phyloP scores from a whole-genome alignment of 2,113 vertebrate genomes.

The Lampris megalopsis region DNA sequence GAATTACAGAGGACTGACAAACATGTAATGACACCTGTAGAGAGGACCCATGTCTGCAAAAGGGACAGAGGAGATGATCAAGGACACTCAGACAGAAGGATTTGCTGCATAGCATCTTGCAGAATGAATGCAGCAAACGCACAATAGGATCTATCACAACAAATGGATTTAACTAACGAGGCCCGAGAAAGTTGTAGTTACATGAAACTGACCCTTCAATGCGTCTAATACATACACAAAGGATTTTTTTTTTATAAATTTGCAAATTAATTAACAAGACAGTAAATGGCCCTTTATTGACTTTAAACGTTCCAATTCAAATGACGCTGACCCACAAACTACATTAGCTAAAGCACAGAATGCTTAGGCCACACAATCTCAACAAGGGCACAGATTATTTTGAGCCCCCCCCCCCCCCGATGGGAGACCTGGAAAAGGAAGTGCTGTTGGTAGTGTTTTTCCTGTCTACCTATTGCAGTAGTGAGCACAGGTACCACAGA shows the following conservation, averaged over 20 bases:
- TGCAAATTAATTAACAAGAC: not conserved
- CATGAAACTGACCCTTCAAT: not conserved
- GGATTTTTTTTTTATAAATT: not conserved
- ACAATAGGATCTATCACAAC: not conserved
- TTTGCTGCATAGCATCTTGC: not conserved
- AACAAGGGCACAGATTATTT: constrained; percentile 11
- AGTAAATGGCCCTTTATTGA: not conserved
- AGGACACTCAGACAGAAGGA: not conserved
- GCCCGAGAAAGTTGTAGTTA: not conserved
- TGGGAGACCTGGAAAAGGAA: constrained; percentile 5
- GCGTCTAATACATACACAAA: not conserved
- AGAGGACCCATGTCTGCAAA: too few relatives aligned
- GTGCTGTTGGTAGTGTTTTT: not conserved
- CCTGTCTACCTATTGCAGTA: too few relatives aligned
- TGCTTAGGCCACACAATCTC: constrained; percentile 21
- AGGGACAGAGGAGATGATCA: too few relatives aligned
- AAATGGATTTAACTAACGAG: not conserved
- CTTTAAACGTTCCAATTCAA: constrained; percentile 11
- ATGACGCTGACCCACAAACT: constrained; percentile 22
- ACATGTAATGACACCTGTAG: too few relatives aligned
- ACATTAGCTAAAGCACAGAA: constrained; percentile 8
- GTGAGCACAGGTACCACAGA: not conserved
- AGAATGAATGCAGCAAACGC: not conserved
- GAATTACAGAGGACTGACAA: not conserved
- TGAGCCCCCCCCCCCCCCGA: not conserved